Percentiles rank a stretch among this genome's conserved stretches.
Conservation (phyloP, 92 coral and sea anemone species). For the Zoanthus sansibaricus region DNA sequence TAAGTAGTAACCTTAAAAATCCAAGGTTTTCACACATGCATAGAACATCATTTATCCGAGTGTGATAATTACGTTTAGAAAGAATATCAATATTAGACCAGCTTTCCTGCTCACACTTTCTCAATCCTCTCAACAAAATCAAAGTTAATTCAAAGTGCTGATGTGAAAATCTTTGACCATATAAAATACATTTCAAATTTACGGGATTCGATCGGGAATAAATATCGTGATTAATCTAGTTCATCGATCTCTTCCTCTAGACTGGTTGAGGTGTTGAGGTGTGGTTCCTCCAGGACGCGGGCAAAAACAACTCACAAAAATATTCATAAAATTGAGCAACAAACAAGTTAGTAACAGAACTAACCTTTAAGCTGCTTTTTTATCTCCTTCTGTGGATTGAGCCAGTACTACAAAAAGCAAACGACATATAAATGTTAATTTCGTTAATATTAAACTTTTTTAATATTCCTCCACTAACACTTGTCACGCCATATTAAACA, state of each 20-base stretch:
- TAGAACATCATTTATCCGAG: not conserved
- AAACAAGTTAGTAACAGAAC: not conserved
- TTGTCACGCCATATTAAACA: conserved; percentile 27
- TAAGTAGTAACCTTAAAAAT: not conserved
- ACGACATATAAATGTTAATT: not conserved
- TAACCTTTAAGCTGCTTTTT: conserved; percentile 91
- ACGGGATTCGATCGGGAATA: not conserved
- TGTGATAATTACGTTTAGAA: not conserved
- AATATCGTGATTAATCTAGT: not conserved
- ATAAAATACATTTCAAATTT: not conserved
- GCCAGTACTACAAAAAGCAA: conserved; percentile 81
- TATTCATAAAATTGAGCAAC: conserved; percentile 18
- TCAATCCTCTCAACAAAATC: not conserved
- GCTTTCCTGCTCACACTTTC: no score
- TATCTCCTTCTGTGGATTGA: conserved; percentile 91
- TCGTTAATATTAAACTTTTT: conserved; percentile 34
- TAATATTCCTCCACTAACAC: not conserved
- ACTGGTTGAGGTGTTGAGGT: not conserved
- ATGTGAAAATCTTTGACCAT: not conserved
- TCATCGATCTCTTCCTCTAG: no score
- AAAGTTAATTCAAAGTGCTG: not conserved
- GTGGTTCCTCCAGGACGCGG: not conserved
- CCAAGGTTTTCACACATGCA: not conserved
- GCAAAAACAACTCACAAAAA: conserved; percentile 21
- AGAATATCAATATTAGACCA: not conserved